A percentile compares a stretch with the other conserved stretches of the same genome.
Evolutionary conservation across 2,888 invertebrate species (phyloP).

Genomic region (Sclerodermus sp.): DNA sequence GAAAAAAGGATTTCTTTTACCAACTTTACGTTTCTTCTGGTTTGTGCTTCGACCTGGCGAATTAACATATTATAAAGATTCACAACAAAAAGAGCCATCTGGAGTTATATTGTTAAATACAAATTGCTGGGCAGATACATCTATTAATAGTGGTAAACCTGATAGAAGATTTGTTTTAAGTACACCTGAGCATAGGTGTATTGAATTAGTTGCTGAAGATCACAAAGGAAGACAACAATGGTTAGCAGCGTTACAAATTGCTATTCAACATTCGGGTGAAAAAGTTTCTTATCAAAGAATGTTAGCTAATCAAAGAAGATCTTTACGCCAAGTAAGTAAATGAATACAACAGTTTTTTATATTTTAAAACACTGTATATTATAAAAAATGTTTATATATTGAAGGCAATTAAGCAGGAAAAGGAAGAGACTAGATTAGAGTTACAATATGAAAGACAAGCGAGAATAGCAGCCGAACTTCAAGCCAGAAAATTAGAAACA

Average conservation of each 20-base stretch:
- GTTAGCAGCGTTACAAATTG: conserved; percentile 74
- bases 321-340: conserved; percentile 56
- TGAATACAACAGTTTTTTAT: background rate
- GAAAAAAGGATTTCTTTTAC: conserved; percentile 72
- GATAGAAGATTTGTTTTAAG: conserved; percentile 68
- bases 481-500: conserved; percentile 68
- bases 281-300: conserved; percentile 72
- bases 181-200: conserved; percentile 69
- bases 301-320: conserved; percentile 61
- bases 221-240: conserved; percentile 78
- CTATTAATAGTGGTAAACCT: conserved; percentile 58
- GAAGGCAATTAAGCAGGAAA: conserved; percentile 41
- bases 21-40: conserved; percentile 79
- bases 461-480: conserved; percentile 60
- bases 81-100: conserved; percentile 70
- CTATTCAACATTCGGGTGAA: conserved; percentile 71
- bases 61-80: conserved; percentile 73
- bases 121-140: conserved; percentile 68
- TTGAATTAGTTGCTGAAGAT: conserved; percentile 73
- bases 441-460: conserved; percentile 54
- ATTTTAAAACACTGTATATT: background rate
- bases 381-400: background rate
- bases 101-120: conserved; percentile 69
- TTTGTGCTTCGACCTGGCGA: conserved; percentile 77
- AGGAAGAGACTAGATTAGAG: conserved; percentile 44